Evolutionary conservation across 1,140 invertebrate genomes (phyloP), one percentile per base, ranked within the genome.

Genomic region (Dryas iulia): DNA sequence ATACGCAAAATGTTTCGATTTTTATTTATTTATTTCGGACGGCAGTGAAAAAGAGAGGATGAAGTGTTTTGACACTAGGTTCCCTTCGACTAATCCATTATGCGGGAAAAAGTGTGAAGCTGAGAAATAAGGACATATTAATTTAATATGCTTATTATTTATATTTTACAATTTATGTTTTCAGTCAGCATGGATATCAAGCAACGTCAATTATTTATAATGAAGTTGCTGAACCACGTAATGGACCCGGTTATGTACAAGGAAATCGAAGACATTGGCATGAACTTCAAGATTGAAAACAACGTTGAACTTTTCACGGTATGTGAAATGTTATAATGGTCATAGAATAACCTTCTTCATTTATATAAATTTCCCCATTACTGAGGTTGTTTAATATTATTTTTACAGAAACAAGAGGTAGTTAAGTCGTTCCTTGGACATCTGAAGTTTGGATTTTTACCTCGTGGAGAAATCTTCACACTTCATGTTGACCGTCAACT

Each of bases 191-290:
- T 87, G 75, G 83, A 90, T 60, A 71, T 90, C 10, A 87, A 89
- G 31, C 71, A 86, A 39, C 84, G 73, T 47, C 95, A 96, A 89
- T 92, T 93, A 53, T 87, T 93, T 11, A 90, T 95, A n/a, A 90
- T 95, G 39, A 93, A 94, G 59, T 87, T 96, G 7, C 84, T 95
- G 8, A 92, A 94, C 56, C 93, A 95, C 67, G 89, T 95, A 1
- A 92, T 93, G 73, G 94, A 94, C 73, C 92, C 92, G 0, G 78
- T 87, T 10, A 83, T 89, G 66, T 87, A 92, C 77, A 87, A 89
- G 53, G 89, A 92, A 28, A 81, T 92, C 25, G 77, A 83, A 69
- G 88, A 94, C 47, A 88, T 92, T 28, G 93, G 93, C 18, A 89
- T 85, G 6, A 91, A 87, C 31, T 95, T 92, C 73, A 91, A 92